phyloP scores from a whole-genome alignment of 2,888 invertebrate species.

The Nomada ruficornis region DNA sequence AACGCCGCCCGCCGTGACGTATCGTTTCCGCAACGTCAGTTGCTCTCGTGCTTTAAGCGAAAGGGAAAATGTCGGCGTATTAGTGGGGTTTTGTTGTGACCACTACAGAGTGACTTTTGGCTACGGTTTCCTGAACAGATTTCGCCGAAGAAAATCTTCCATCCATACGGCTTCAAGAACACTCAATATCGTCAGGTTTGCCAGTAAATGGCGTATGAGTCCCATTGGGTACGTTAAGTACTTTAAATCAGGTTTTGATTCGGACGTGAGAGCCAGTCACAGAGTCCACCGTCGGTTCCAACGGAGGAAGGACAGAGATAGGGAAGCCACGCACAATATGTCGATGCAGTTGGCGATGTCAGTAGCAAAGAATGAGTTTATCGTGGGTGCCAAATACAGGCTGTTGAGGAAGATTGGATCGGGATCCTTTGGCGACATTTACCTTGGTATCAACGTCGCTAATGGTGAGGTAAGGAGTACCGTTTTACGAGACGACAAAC shows the following conservation, averaged over 20 bases:
- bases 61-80: conserved; percentile 87
- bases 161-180: conserved; percentile 37
- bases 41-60: conserved; percentile 72
- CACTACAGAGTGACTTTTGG: conserved; percentile 79
- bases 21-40: conserved; percentile 77
- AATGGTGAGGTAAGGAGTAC: conserved; percentile 92
- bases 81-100: conserved; percentile 82
- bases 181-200: conserved; percentile 44
- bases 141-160: conserved; percentile 44
- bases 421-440: conserved; percentile 99
- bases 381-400: conserved; percentile 97
- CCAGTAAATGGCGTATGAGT: conserved; percentile 52
- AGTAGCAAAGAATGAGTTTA: conserved; percentile 88
- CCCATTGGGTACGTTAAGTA: conserved; percentile 53
- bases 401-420: conserved; percentile 98
- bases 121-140: conserved; percentile 49
- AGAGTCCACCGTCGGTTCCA: conserved; percentile 57
- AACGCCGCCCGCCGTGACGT: conserved; percentile 67
- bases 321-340: conserved; percentile 66
- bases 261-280: conserved; percentile 54
- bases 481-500: conserved; percentile 51
- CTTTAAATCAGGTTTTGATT: conserved; percentile 58
- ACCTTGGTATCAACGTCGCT: conserved; percentile 95
- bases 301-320: conserved; percentile 55
- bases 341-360: conserved; percentile 68